Conservation (phyloP, 2,113 vertebrate genomes). For the Calcarius ornatus region DNA sequence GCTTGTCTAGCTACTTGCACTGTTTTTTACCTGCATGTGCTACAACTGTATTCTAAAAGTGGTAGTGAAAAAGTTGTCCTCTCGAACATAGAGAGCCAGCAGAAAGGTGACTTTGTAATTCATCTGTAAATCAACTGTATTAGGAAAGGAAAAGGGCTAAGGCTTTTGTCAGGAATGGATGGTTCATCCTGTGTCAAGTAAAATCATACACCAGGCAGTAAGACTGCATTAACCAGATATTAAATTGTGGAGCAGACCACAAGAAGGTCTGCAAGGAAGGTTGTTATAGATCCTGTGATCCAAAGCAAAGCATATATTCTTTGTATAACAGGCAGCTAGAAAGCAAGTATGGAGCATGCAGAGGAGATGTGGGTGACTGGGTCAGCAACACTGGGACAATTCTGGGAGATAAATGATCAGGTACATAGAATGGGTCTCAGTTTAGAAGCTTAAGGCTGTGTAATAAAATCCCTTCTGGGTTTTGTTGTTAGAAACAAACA, state of each 20-base stretch:
- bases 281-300: background rate
- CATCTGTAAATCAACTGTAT: background rate
- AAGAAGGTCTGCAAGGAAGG: background rate
- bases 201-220: background rate
- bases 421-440: background rate
- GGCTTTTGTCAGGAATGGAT: background rate
- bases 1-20: background rate
- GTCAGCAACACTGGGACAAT: background rate
- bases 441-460: background rate
- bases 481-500: background rate
- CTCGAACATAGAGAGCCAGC: background rate
- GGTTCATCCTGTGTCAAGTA: background rate
- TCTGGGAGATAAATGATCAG: background rate
- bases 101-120: background rate
- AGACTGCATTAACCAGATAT: background rate
- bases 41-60: background rate
- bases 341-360: background rate
- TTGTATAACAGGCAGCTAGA: background rate
- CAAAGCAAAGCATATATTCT: background rate
- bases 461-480: background rate
- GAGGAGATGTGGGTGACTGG: background rate
- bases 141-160: background rate
- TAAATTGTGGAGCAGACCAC: background rate
- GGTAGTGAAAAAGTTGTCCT: background rate
- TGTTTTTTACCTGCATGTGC: background rate